phyloP scores from a whole-genome alignment of 2,113 vertebrate genomes.

The Myotis yumanensis region DNA sequence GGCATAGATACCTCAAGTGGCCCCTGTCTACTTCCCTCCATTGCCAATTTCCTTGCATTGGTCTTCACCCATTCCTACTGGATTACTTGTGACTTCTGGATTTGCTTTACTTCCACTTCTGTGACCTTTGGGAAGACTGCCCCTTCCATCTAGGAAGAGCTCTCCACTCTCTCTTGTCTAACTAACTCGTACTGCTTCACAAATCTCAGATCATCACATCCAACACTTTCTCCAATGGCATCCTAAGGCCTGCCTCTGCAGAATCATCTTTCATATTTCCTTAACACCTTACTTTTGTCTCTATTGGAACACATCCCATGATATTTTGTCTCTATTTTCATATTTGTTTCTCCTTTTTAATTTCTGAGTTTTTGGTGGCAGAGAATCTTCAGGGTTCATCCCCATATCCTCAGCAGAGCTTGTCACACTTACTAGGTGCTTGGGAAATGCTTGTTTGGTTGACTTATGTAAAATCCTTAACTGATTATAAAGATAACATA shows the following conservation, averaged over 20 bases:
- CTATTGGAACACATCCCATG: not conserved
- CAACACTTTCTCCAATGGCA: not conserved
- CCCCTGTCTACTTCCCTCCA: accelerated
- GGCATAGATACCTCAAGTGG: not conserved
- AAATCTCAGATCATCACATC: too few relatives aligned
- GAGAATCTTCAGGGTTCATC: not conserved
- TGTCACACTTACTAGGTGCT: not conserved
- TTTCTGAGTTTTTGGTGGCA: not conserved
- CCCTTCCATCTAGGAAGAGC: not conserved
- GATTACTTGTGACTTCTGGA: not conserved
- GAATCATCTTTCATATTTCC: not conserved
- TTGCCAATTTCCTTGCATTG: not conserved
- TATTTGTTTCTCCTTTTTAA: not conserved
- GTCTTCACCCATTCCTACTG: accelerated
- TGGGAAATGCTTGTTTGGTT: not conserved
- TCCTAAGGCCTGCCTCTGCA: accelerated
- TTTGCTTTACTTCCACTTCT: not conserved
- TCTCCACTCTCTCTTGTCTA: accelerated
- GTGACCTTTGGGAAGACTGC: accelerated
- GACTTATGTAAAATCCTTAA: not conserved
- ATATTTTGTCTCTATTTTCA: not conserved
- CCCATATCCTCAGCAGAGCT: not conserved
- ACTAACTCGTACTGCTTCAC: accelerated
- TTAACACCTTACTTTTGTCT: not conserved
- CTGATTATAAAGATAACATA: not conserved